phyloP scores from a whole-genome alignment of 2,113 vertebrate genomes.

The Albula glossodonta region DNA sequence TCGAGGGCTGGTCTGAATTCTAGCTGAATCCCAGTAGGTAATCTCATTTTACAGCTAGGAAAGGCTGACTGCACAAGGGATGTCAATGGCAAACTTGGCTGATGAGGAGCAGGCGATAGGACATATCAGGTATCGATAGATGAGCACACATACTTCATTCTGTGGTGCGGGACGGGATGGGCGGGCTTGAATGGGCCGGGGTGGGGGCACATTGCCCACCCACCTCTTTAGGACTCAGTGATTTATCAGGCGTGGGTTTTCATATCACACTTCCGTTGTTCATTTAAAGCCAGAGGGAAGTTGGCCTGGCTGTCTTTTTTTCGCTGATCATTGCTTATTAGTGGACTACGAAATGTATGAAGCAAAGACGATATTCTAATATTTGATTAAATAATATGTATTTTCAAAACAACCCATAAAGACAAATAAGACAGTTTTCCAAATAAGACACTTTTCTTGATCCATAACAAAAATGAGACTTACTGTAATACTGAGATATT shows the following conservation, averaged over 20 bases:
- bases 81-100: slow-evolving; percentile 50
- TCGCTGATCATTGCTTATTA: too few relatives aligned
- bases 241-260: not conserved
- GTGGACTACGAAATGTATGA: too few relatives aligned
- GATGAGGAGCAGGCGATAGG: slow-evolving; percentile 42
- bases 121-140: slow-evolving; percentile 57
- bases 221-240: not conserved
- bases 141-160: not conserved
- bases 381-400: not conserved
- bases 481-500: too few relatives aligned
- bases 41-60: not conserved
- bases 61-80: slow-evolving; percentile 61
- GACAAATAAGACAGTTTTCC: not conserved
- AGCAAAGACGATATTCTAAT: too few relatives aligned
- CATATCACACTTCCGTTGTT: not conserved
- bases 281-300: not conserved
- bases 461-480: too few relatives aligned
- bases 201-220: not conserved
- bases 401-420: not conserved
- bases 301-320: not conserved
- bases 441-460: too few relatives aligned
- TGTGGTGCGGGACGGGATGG: not conserved
- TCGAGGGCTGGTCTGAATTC: not conserved
- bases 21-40: slow-evolving; percentile 2
- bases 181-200: too few relatives aligned